Evolutionary conservation across 2,797 vertebrate species (phyloP).

Genomic region (Staurois parvus): DNA sequence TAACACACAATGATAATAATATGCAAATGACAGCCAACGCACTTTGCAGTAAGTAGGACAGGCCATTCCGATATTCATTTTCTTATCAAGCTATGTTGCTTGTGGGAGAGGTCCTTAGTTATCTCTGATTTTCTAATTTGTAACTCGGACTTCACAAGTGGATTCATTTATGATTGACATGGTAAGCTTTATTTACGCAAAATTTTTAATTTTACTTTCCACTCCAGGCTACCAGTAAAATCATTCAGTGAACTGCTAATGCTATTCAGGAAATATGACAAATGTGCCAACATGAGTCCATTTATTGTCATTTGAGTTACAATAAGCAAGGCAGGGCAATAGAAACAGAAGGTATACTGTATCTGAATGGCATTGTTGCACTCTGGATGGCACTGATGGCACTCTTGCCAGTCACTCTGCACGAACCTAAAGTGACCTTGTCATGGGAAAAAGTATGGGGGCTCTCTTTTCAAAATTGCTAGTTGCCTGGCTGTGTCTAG

Average conservation of each 20-base stretch:
- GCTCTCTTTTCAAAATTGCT: too few relatives aligned
- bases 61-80: conserved; percentile 40
- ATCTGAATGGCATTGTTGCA: not conserved
- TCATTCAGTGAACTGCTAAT: not conserved
- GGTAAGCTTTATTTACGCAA: conserved; percentile 2
- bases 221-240: not conserved
- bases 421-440: not conserved
- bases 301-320: not conserved
- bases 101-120: conserved; percentile 41
- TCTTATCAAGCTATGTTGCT: conserved; percentile 43
- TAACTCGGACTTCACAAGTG: conserved; percentile 49
- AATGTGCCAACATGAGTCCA: not conserved
- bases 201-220: not conserved
- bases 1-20: conserved; percentile 94
- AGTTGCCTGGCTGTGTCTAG: too few relatives aligned
- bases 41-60: conserved; percentile 45
- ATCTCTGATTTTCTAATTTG: conserved; percentile 48
- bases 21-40: conserved; percentile 50
- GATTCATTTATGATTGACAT: conserved; percentile 33
- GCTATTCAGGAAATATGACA: not conserved
- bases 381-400: too few relatives aligned
- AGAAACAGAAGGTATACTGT: too few relatives aligned
- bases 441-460: too few relatives aligned
- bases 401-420: not conserved
- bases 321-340: too few relatives aligned